Evolutionary conservation across 2,888 invertebrate genomes (phyloP).

Genomic region (Drosophila vallismaia): DNA sequence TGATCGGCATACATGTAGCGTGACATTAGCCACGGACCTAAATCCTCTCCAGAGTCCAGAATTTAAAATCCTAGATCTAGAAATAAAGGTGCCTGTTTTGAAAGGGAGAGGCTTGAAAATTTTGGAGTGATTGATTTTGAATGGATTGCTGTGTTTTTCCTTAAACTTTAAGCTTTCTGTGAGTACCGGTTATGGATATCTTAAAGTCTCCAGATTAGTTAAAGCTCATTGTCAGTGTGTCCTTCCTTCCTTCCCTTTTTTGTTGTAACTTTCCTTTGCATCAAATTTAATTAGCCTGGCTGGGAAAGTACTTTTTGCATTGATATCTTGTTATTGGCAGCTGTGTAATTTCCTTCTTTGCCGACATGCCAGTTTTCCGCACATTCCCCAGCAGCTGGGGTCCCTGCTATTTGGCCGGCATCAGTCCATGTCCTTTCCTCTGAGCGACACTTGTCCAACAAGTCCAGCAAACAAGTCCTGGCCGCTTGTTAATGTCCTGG

Average conservation of each 20-base stretch:
- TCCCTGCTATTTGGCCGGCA: background rate
- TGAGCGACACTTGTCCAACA: conserved; percentile 25
- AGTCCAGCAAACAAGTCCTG: conserved; percentile 13
- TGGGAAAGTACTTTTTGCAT: background rate
- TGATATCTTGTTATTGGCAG: conserved; percentile 2
- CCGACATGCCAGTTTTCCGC: background rate
- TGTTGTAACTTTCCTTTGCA: background rate
- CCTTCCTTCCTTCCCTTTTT: no score
- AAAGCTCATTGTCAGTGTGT: no score
- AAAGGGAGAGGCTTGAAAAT: background rate
- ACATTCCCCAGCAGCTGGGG: background rate
- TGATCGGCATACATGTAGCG: conserved; percentile 54
- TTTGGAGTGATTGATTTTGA: background rate
- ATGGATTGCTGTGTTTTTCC: background rate
- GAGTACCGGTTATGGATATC: no score
- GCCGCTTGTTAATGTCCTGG: conserved; percentile 1
- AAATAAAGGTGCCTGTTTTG: background rate
- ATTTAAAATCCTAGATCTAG: background rate
- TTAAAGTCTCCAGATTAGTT: no score
- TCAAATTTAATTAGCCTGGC: background rate
- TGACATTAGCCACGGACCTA: conserved; percentile 38
- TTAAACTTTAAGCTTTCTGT: no score
- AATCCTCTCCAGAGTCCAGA: background rate
- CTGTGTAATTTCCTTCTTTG: background rate
- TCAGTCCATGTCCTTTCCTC: conserved; percentile 3